These are phyloP conservation scores for Grapholita molesta DNA, from an alignment of 1,140 invertebrate genomes.

Conservation along the genomic window DNA sequence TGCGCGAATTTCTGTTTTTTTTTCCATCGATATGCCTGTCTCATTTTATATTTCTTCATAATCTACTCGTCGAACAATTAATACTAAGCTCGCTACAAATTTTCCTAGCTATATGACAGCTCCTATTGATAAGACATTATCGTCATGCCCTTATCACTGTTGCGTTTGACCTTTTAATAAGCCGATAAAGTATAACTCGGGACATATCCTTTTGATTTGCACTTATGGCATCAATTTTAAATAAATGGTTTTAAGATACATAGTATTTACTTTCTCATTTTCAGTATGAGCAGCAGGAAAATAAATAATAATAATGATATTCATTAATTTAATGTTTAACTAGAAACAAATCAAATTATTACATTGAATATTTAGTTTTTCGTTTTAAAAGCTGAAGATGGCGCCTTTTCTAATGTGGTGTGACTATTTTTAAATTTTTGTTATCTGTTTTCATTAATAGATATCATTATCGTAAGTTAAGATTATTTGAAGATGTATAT, in stretches of 20 bases:
- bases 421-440: too few relatives aligned
- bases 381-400: too few relatives aligned
- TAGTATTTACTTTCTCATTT: neutral
- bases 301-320: too few relatives aligned
- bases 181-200: conserved; percentile 13
- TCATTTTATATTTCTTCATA: neutral
- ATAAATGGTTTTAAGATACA: neutral
- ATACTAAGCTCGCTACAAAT: neutral
- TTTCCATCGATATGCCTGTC: neutral
- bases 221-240: neutral
- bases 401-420: too few relatives aligned
- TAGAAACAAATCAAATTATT: too few relatives aligned
- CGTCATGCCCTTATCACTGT: neutral
- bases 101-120: conserved; percentile 7
- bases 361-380: too few relatives aligned
- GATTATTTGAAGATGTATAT: too few relatives aligned
- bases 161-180: conserved; percentile 14
- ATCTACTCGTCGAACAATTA: neutral
- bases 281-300: too few relatives aligned
- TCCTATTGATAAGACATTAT: conserved; percentile 2
- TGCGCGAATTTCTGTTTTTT: too few relatives aligned
- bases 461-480: too few relatives aligned
- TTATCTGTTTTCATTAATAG: too few relatives aligned
- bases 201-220: neutral
- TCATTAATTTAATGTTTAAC: too few relatives aligned